A percentile compares a stretch with the other conserved stretches of the same genome.
Evolutionary conservation across 1,140 invertebrate species (phyloP).

Genomic region (Delia radicum): DNA sequence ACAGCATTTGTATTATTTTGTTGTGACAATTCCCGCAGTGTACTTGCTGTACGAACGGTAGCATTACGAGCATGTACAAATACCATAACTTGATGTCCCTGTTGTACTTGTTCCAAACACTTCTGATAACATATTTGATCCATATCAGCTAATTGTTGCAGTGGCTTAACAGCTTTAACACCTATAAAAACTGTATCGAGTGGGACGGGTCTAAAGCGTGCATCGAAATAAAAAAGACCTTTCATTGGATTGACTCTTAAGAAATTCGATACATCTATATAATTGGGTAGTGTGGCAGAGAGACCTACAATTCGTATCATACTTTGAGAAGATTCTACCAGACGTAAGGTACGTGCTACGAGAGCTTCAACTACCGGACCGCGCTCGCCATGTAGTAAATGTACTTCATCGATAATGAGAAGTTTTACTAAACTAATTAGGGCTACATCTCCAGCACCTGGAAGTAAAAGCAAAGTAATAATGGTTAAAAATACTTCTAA

Average conservation of each 20-base stretch:
- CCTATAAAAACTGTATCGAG: slow-evolving; percentile 91
- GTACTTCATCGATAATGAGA: slow-evolving; percentile 98
- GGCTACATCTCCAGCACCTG: slow-evolving; percentile 77
- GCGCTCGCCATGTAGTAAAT: slow-evolving; percentile 94
- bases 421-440: slow-evolving; percentile 88
- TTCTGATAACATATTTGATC: slow-evolving; percentile 94
- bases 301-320: slow-evolving; percentile 98
- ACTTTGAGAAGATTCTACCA: slow-evolving; percentile 92
- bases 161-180: slow-evolving; percentile 75
- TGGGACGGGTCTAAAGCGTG: slow-evolving; percentile 93
- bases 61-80: slow-evolving; percentile 98
- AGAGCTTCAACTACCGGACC: slow-evolving; percentile 97
- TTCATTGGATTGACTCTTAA: slow-evolving; percentile 89
- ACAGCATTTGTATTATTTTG: slow-evolving; percentile 70
- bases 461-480: neutral
- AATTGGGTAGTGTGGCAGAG: slow-evolving; percentile 97
- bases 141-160: slow-evolving; percentile 83
- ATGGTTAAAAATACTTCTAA: too few species aligned
- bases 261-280: slow-evolving; percentile 94
- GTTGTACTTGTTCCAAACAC: slow-evolving; percentile 80
- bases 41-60: slow-evolving; percentile 83
- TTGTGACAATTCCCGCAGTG: slow-evolving; percentile 74
- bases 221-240: slow-evolving; percentile 97
- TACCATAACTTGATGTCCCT: slow-evolving; percentile 97
- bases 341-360: slow-evolving; percentile 91